phyloP scores from a whole-genome alignment of 2,113 vertebrate species.

The Cinclus cinclus region DNA sequence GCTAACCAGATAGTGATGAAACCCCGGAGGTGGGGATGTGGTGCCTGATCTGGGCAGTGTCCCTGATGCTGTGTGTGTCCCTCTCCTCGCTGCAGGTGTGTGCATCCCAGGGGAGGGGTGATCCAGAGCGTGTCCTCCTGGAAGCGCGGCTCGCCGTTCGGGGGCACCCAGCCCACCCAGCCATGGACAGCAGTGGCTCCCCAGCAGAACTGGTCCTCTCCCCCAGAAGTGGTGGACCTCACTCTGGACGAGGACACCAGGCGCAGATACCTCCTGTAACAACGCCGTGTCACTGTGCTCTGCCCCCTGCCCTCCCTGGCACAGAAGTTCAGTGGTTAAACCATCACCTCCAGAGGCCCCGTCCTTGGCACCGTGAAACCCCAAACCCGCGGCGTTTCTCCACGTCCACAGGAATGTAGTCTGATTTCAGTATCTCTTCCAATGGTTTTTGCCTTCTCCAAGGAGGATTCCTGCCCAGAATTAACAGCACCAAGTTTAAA shows the following conservation, averaged over 20 bases:
- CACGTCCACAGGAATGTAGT: slow-evolving; percentile 23
- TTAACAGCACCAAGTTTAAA: slow-evolving; percentile 39
- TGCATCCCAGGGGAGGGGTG: slow-evolving; percentile 90
- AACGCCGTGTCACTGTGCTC: slow-evolving; percentile 77
- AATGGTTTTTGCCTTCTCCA: slow-evolving; percentile 29
- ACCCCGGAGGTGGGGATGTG: accelerated
- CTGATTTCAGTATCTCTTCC: background rate
- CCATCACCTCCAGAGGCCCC: slow-evolving; percentile 68
- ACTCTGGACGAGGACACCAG: slow-evolving; percentile 93
- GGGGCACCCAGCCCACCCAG: slow-evolving; percentile 77
- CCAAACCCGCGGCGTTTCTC: slow-evolving; percentile 55
- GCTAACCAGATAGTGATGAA: background rate
- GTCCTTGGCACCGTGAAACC: slow-evolving; percentile 58
- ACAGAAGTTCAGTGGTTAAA: slow-evolving; percentile 48
- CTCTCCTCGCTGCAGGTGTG: slow-evolving; percentile 74
- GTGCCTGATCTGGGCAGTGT: background rate
- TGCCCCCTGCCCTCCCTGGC: slow-evolving; percentile 44
- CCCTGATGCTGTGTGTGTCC: background rate
- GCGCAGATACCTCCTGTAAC: slow-evolving; percentile 93
- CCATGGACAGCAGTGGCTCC: slow-evolving; percentile 87
- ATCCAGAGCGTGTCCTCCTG: slow-evolving; percentile 95
- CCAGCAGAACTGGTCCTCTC: slow-evolving; percentile 90
- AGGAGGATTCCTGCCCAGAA: slow-evolving; percentile 39
- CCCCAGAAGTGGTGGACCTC: slow-evolving; percentile 94
- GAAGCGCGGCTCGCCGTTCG: slow-evolving; percentile 82